Evolutionary conservation across 2,113 vertebrate genomes (phyloP), one percentile per base, ranked within the genome.

Genomic region (Perca fluviatilis): DNA sequence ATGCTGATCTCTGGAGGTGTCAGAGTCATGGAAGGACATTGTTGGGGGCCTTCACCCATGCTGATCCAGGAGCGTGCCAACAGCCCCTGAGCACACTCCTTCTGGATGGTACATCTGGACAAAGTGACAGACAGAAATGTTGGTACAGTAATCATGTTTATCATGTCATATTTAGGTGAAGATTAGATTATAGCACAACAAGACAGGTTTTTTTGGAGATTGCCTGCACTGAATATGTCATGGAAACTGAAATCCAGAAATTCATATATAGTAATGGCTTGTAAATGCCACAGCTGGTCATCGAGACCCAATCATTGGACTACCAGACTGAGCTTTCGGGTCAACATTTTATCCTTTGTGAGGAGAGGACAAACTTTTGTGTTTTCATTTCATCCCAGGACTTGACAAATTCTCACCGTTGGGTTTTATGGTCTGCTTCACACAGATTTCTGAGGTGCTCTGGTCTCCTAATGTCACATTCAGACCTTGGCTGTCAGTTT

Each of bases 21-120:
- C 61, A 99, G 94, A 13, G 94, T 97, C 96, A 99, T 97, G 77
- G 96, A 91, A 0, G 98, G 98, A 87, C 98, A 99, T 89, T 95
- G 96, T 73, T 96, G 70, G 0, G 95, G 94, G 27, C 97, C 97
- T 11, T 95, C 96, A 0, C 94, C 94, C 47, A 95, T 93, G 0
- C 96, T 96, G 15, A 96, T 97, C 98, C 98, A 99, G 73, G 96
- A 97, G 15, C 92, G 94, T 0, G 89, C 86, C 82, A 95, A 88
- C 9, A 90, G 92, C 60, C 93, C 94, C 83, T 95, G 94, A 49
- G 81, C 68, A 18, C 98, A 99, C 67, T 98, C 97, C 2, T 95
- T 95, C 93, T 97, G 96, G 88, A 98, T 90, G 21, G 96, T 96
- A 84, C 98, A 99, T 91, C 98, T 94, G 88, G 64, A 81, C 30